Base-by-base conservation (phyloP, 2,797 vertebrate genomes). In the Hypotaenidia philippensis region DNA sequence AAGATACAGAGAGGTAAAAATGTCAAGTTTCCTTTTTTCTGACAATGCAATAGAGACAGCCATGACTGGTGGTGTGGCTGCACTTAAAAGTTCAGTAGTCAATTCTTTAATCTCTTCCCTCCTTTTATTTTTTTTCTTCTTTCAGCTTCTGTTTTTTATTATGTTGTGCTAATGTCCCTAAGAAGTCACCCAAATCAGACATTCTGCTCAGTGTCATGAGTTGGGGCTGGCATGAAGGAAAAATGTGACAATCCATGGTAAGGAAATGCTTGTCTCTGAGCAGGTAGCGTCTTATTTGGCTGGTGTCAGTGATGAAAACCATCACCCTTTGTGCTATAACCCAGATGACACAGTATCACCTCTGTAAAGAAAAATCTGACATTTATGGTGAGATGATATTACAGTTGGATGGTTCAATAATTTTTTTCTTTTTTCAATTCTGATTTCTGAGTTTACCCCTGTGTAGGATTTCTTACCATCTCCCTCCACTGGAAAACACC, bases 331-430 rank as follows among this genome's bases (percentile, higher is more conserved):
- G 0, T 82, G 64, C 27, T 90, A 63, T 94, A 92, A 78, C 27
- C 38, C 5, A 3, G 27, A 47, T 72, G 50, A 61, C 26, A 69
- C 7, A 65, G 31, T 66, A 72, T 38, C 32, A 74, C 11, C 50
- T 34, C 55, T 60, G 34, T 50, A 94, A 92, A 95, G 81, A 93
- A 89, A 85, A 85, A 45, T 31, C 45, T 83, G 66, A 84, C 32
- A 65, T 77, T 94, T 89, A 63, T 60, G 41, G 27, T 81, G 56
- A 89, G 40, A 27, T 13, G 17, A 32, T 94, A 89, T 89, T 81
- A 55, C 18, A 59, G 36, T 50, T 63, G 44, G 52, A 76, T 57
- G 32, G 55, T 50, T 83, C 63, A 38, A 64, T 59, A 77, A 56
- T 1, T n/a, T 25, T 25, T 60, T 79, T 68, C 76, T 49, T 49